These are phyloP conservation scores for Polyommatus iphigenia DNA, from an alignment of 2,888 invertebrate genomes.

Conservation along the genomic window DNA sequence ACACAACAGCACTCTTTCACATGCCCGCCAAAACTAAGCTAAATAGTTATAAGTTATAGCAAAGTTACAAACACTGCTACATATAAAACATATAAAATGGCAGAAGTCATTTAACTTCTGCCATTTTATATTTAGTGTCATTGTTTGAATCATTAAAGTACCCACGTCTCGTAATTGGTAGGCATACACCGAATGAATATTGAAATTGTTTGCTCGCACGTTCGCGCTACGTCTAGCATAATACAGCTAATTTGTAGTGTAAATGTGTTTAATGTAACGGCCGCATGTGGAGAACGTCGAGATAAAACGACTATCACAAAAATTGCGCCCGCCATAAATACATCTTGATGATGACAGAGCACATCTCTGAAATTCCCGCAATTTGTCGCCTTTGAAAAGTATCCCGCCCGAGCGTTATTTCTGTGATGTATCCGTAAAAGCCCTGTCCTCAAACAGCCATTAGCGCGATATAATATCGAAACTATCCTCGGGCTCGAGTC, in stretches of 20 bases:
- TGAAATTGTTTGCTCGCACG: slow-evolving; percentile 19
- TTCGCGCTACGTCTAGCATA: slow-evolving; percentile 12
- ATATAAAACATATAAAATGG: too few relatives aligned
- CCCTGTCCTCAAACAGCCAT: slow-evolving; percentile 19
- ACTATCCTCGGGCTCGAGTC: not conserved
- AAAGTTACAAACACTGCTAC: too few relatives aligned
- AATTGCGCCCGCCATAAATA: slow-evolving; percentile 3
- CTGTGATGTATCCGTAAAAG: slow-evolving; percentile 25
- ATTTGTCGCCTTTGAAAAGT: slow-evolving; percentile 24
- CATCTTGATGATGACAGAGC: slow-evolving; percentile 16
- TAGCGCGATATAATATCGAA: not conserved
- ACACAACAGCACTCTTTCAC: too few relatives aligned
- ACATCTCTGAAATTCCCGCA: slow-evolving; percentile 12
- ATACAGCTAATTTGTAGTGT: slow-evolving; percentile 17
- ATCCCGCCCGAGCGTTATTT: slow-evolving; percentile 10
- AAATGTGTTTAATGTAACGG: not conserved
- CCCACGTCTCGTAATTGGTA: slow-evolving; percentile 8
- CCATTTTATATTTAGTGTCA: not conserved
- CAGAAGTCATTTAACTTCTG: not conserved
- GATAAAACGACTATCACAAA: slow-evolving; percentile 4
- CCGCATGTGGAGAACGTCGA: not conserved
- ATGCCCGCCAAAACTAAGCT: too few relatives aligned
- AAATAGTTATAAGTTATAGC: too few relatives aligned
- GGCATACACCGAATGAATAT: slow-evolving; percentile 6
- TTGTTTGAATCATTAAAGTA: slow-evolving; percentile 7